Evolutionary conservation across 2,113 vertebrate species (phyloP).

Genomic region (Gymnocephalus cernua): DNA sequence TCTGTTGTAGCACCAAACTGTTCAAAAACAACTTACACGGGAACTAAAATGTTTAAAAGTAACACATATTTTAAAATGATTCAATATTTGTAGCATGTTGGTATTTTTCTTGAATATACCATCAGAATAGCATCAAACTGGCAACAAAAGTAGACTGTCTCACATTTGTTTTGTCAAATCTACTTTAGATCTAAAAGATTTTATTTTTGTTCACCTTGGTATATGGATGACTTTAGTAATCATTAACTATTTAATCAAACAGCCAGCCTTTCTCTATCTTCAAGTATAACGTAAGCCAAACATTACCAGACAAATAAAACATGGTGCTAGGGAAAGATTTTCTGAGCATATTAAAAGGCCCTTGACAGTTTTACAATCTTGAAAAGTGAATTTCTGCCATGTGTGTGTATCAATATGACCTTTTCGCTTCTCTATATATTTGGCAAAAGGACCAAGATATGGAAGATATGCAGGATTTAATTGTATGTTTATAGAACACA

Average conservation of each 20-base stretch:
- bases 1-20: constrained; percentile 4
- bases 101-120: neutral
- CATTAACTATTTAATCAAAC: constrained; percentile 59
- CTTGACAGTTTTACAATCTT: neutral
- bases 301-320: constrained; percentile 17
- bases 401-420: neutral
- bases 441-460: neutral
- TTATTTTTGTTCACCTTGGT: constrained; percentile 39
- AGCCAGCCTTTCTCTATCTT: constrained; percentile 1
- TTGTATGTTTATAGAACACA: neutral
- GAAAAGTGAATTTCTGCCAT: neutral
- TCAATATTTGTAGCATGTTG: neutral
- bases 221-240: constrained; percentile 38
- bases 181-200: neutral
- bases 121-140: constrained; percentile 1
- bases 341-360: neutral
- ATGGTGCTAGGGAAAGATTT: neutral
- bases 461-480: neutral
- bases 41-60: neutral
- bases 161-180: neutral
- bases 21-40: neutral
- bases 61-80: neutral
- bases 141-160: neutral
- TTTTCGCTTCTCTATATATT: neutral
- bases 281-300: constrained; percentile 31